Percentiles rank a stretch among this genome's conserved stretches.
phyloP scores from a whole-genome alignment of 92 coral and sea anemone genomes.

The Blastomussa wellsi region DNA sequence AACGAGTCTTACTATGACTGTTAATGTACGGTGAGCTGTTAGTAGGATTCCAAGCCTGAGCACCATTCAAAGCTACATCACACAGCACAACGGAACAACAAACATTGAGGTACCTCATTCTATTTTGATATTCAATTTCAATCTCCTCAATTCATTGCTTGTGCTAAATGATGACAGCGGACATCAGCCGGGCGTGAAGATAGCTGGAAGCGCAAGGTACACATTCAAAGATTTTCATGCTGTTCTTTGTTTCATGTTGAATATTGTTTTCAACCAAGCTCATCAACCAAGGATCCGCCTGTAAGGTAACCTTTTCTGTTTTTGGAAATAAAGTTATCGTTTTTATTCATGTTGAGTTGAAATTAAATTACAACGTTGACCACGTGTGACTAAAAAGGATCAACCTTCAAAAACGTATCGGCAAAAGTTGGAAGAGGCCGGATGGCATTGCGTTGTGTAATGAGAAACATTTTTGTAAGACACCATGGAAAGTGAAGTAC shows the following conservation, averaged over 20 bases:
- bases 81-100: conserved; percentile 35
- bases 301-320: conserved; percentile 14
- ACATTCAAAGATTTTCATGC: not conserved
- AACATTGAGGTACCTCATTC: conserved; percentile 40
- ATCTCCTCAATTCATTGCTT: conserved; percentile 29
- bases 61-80: conserved; percentile 20
- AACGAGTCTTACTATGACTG: not conserved
- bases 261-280: conserved; percentile 11
- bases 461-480: conserved; percentile 7
- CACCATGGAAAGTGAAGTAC: conserved; percentile 9
- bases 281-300: conserved; percentile 5
- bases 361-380: conserved; percentile 7
- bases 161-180: conserved; percentile 28
- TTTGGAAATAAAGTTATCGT: conserved; percentile 21
- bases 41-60: conserved; percentile 21
- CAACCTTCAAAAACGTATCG: not conserved
- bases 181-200: conserved; percentile 9
- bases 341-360: not conserved
- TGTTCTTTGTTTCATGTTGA: conserved; percentile 2
- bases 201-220: conserved; percentile 39
- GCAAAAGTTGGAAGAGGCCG: conserved; percentile 12
- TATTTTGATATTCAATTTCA: conserved; percentile 30
- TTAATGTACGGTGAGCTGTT: conserved; percentile 7
- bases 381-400: not conserved
- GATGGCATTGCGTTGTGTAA: not conserved